These are phyloP conservation scores for Myotis daubentonii DNA, from an alignment of 2,797 vertebrate species.

Conservation along the genomic window DNA sequence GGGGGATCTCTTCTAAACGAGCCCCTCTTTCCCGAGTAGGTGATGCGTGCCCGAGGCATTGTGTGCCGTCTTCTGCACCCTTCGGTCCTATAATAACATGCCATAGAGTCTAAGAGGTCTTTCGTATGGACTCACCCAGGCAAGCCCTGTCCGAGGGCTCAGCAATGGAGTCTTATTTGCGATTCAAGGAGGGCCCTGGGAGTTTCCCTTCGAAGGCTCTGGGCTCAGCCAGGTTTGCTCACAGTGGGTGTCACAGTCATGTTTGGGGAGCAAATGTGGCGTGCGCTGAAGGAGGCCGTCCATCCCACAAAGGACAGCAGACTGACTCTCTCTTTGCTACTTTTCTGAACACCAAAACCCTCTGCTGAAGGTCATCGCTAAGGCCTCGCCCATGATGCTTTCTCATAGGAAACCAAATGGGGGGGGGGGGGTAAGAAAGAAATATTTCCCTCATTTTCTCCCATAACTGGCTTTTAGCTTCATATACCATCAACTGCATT, in stretches of 20 bases:
- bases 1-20: fast-evolving
- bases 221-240: not conserved
- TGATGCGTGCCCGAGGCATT: fast-evolving
- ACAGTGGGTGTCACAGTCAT: fast-evolving
- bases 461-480: not conserved
- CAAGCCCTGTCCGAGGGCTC: not conserved
- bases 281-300: not conserved
- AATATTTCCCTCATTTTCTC: not conserved
- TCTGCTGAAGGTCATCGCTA: not conserved
- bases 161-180: fast-evolving
- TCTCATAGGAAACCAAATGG: not conserved
- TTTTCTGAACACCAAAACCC: no score
- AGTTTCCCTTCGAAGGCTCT: not conserved
- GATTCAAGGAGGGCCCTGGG: not conserved
- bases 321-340: not conserved
- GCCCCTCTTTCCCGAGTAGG: not conserved
- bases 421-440: no score
- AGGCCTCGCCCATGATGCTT: fast-evolving
- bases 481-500: not conserved
- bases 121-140: not conserved
- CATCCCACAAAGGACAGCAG: no score
- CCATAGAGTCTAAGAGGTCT: not conserved
- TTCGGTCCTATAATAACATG: not conserved
- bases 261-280: not conserved
- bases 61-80: fast-evolving